These are phyloP conservation scores for Acyrthosiphon pisum DNA, from an alignment of 1,140 invertebrate genomes.

Conservation along the genomic window DNA sequence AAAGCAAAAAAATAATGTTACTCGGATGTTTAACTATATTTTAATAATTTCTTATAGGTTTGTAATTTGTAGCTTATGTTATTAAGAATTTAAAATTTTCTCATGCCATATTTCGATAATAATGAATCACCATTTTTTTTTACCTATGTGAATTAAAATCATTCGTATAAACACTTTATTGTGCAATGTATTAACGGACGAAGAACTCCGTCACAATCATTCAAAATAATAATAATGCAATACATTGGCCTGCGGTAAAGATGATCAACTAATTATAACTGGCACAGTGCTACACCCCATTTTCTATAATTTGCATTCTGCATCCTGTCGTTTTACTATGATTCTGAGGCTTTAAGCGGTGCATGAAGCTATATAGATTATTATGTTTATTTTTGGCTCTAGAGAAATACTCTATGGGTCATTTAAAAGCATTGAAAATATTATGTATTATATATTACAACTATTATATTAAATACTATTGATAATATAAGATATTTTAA, in stretches of 20 bases:
- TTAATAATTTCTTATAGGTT: background rate
- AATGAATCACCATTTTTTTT: too few relatives aligned
- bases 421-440: background rate
- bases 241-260: too few relatives aligned
- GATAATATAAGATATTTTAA: background rate
- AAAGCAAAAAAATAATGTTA: background rate
- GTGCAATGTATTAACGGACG: too few relatives aligned
- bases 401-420: background rate
- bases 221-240: too few relatives aligned
- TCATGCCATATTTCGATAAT: too few relatives aligned
- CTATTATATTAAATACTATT: too few relatives aligned
- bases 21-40: background rate
- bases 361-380: background rate
- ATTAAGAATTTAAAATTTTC: background rate
- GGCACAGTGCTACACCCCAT: background rate
- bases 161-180: too few relatives aligned
- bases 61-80: background rate
- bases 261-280: background rate
- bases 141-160: too few relatives aligned
- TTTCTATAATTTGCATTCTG: background rate
- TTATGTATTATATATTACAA: background rate
- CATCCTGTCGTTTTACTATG: background rate
- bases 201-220: too few relatives aligned
- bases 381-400: background rate
- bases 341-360: background rate